Evolutionary conservation across 2,113 vertebrate genomes (phyloP).

Genomic region (Dicerorhinus sumatrensis): DNA sequence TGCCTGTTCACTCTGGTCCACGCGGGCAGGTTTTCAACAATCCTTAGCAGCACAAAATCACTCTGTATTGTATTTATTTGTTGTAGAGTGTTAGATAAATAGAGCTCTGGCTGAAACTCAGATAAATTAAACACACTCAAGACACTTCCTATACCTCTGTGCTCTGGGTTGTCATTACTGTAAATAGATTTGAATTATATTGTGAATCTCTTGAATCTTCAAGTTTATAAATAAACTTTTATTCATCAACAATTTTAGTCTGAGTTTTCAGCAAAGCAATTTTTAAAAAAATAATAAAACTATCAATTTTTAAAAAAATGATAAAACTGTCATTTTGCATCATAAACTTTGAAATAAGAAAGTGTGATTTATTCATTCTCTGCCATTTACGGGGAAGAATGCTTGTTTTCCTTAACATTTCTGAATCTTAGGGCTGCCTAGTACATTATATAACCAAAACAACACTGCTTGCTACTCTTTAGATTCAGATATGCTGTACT

Average conservation of each 20-base stretch:
- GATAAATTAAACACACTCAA: slow-evolving; percentile 41
- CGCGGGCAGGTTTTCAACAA: slow-evolving; percentile 24
- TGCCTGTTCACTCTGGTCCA: neutral
- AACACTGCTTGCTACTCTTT: neutral
- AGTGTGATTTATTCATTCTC: slow-evolving; percentile 40
- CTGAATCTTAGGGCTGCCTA: neutral
- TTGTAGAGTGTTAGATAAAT: slow-evolving; percentile 58
- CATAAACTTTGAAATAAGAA: slow-evolving; percentile 48
- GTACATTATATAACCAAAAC: neutral
- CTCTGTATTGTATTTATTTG: slow-evolving; percentile 34
- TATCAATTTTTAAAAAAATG: neutral
- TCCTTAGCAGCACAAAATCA: slow-evolving; percentile 3
- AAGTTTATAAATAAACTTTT: slow-evolving; percentile 45
- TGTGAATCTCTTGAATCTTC: slow-evolving; percentile 2
- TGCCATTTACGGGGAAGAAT: neutral
- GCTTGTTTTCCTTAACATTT: slow-evolving; percentile 48
- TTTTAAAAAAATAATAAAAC: neutral
- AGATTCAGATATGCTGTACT: neutral
- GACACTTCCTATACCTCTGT: neutral
- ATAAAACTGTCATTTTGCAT: slow-evolving; percentile 24
- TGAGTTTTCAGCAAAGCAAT: slow-evolving; percentile 22
- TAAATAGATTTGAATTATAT: slow-evolving; percentile 67
- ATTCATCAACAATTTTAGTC: slow-evolving; percentile 51
- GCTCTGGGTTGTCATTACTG: slow-evolving; percentile 45
- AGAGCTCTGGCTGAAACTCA: slow-evolving; percentile 52